Evolutionary conservation across 2,797 vertebrate species (phyloP).

Genomic region (Cygnus olor): DNA sequence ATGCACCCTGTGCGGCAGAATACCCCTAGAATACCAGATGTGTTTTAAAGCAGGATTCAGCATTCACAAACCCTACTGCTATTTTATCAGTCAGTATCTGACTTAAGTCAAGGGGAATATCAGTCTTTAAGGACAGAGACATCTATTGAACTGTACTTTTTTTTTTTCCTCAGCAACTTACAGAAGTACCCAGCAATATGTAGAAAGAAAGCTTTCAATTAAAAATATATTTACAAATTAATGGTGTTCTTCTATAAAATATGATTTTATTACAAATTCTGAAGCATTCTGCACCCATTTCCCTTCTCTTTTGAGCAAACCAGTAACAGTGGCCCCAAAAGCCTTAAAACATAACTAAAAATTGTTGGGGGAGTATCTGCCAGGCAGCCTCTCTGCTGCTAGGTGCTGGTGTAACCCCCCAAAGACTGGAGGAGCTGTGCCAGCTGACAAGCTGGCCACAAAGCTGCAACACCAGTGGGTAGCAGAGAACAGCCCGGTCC

Average conservation of each 20-base stretch:
- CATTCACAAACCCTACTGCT: background rate
- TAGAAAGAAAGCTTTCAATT: background rate
- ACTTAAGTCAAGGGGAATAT: background rate
- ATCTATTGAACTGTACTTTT: background rate
- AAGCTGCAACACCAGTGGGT: background rate
- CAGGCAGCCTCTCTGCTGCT: background rate
- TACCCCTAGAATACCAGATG: background rate
- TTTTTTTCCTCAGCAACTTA: background rate
- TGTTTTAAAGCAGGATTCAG: background rate
- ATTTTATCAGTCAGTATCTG: background rate
- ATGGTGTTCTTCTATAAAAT: background rate
- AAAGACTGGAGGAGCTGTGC: background rate
- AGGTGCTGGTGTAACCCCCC: background rate
- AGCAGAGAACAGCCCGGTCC: background rate
- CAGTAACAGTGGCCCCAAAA: background rate
- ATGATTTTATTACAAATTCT: background rate
- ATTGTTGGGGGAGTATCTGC: background rate
- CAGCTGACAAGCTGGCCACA: background rate
- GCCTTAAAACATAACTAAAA: background rate
- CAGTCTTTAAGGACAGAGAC: background rate
- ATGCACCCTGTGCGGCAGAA: background rate
- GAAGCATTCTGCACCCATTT: background rate
- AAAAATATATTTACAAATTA: background rate
- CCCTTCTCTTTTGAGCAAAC: background rate
- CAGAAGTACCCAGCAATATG: rapidly evolving